These are phyloP conservation scores for Hippoglossus hippoglossus DNA, from an alignment of 2,797 vertebrate genomes.

Conservation along the genomic window DNA sequence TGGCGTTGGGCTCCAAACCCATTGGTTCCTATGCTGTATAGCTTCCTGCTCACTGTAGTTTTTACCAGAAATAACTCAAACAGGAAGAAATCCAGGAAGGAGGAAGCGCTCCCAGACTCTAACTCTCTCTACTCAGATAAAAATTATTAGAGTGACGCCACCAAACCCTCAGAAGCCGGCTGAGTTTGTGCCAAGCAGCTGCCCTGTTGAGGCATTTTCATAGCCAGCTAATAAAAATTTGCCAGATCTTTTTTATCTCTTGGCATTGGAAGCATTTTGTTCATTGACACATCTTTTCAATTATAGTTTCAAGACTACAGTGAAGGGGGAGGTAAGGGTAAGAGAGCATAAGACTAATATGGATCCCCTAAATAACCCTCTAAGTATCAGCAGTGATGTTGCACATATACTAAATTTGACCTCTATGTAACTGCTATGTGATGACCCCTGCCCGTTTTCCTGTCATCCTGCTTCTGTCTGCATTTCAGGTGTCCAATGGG, in stretches of 20 bases:
- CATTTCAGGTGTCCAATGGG: too few relatives aligned
- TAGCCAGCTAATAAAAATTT: slow-evolving; percentile 72
- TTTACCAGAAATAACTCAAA: too few relatives aligned
- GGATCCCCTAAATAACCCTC: not conserved
- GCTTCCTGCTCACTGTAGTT: not conserved
- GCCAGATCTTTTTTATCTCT: slow-evolving; percentile 63
- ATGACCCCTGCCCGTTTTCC: too few relatives aligned
- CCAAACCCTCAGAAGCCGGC: slow-evolving; percentile 8
- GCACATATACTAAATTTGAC: not conserved
- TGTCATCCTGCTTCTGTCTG: too few relatives aligned
- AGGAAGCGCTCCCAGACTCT: not conserved
- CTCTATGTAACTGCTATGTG: not conserved
- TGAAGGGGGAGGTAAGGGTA: slow-evolving; percentile 19
- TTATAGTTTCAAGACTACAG: slow-evolving; percentile 65
- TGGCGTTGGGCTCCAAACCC: not conserved
- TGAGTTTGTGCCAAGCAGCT: slow-evolving; percentile 35
- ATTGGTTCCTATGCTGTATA: not conserved
- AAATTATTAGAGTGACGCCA: slow-evolving; percentile 10
- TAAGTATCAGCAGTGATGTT: not conserved
- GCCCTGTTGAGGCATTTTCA: slow-evolving; percentile 70
- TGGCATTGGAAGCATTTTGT: slow-evolving; percentile 55
- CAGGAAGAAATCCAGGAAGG: not conserved
- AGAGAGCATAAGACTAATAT: too few relatives aligned
- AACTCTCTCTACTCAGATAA: not conserved
- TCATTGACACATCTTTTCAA: slow-evolving; percentile 70